Evolutionary conservation across 2,113 vertebrate species (phyloP).

Genomic region (Erinaceus europaeus): DNA sequence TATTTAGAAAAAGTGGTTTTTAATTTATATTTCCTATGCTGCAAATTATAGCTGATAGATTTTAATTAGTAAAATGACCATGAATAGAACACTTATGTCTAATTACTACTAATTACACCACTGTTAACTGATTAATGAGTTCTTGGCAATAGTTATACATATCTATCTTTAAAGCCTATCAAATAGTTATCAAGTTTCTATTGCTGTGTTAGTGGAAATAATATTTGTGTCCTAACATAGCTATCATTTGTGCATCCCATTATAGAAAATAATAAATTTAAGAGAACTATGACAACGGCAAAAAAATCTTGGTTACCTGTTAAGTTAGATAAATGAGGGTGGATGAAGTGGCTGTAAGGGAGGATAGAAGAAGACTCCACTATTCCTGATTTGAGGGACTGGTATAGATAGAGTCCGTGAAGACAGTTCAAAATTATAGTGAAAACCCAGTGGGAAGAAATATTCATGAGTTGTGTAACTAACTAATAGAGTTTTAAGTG

Average conservation of each 20-base stretch:
- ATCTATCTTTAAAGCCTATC: too few species aligned
- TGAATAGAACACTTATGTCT: not conserved
- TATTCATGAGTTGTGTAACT: too few species aligned
- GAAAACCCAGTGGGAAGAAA: too few species aligned
- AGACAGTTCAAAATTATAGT: too few species aligned
- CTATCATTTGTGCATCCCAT: not conserved
- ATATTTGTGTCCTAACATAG: not conserved
- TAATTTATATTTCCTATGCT: conserved; percentile 31
- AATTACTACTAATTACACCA: conserved; percentile 46
- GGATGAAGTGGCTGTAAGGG: not conserved
- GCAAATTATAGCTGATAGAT: conserved; percentile 48
- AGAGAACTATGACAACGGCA: not conserved
- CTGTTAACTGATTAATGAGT: conserved; percentile 33
- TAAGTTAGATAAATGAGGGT: too few species aligned
- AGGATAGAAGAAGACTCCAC: not conserved
- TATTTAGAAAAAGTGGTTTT: conserved; percentile 31
- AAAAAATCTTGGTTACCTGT: too few species aligned
- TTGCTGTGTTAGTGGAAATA: not conserved
- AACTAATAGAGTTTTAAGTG: too few species aligned
- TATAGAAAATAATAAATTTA: not conserved
- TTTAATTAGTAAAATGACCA: conserved; percentile 49
- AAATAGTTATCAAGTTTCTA: too few species aligned
- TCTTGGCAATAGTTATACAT: too few species aligned
- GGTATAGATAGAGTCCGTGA: too few species aligned
- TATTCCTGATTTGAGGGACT: too few species aligned